Evolutionary conservation across 2,113 vertebrate species (phyloP), one percentile per base, ranked within the genome.

Genomic region (Excalfactoria chinensis): DNA sequence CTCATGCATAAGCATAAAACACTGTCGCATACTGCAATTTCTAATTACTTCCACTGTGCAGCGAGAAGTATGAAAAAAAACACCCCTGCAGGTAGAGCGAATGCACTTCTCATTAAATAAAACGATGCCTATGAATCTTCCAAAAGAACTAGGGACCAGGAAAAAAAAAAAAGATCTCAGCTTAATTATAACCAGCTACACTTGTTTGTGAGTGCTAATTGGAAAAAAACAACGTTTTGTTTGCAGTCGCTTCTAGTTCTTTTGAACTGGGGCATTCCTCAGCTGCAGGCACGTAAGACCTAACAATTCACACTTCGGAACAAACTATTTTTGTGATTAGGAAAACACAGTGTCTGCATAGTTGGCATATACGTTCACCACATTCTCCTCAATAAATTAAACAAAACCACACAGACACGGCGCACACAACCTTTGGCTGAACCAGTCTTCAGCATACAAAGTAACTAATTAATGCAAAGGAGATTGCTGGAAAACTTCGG

Each of bases 301-400:
- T 76, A 95, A 75, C 55, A 88, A 90, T 89, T 94, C 82, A 93
- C 92, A 95, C 86, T 68, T 94, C 30, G 13, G 48, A 92, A 91
- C 40, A 77, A 96, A 93, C 93, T 94, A 96, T 84, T 94, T 92
- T 71, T 94, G 74, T 35, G 88, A 97, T 94, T 96, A 94, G 78
- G 73, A 94, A 96, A 93, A 88, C 49, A 49, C 6, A 81, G 44
- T 3, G 60, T 78, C 88, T 88, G 87, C 92, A 93, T 93, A 96
- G 85, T 92, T 97, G 88, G 88, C 88, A 71, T 86, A 21, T 49
- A 93, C 13, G 43, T 69, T 94, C 83, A 90, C 79, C 66, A 75
- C 70, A 71, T 95, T 88, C 84, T 92, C 95, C 81, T 86, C 84
- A 93, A 91, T n/a, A 87, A 91, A 93, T 90, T 90, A 87, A 86